A percentile compares a stretch with the other conserved stretches of the same genome.
These are phyloP conservation scores for Morpho deidamia DNA, from an alignment of 2,888 invertebrate species.

Conservation along the genomic window DNA sequence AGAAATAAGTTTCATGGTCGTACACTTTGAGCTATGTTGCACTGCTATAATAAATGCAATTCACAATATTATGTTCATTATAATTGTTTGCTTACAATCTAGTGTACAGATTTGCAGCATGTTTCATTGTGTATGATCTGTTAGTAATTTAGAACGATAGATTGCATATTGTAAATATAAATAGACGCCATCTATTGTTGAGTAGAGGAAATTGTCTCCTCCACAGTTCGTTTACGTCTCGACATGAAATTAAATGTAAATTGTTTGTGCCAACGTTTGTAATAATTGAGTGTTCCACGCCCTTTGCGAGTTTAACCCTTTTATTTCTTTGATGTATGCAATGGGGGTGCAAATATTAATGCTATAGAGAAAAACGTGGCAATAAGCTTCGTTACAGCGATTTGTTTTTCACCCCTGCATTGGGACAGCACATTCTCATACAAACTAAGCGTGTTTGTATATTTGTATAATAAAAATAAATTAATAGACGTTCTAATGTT, in stretches of 20 bases:
- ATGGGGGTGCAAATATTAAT: conserved; percentile 71
- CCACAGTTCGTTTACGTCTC: conserved; percentile 29
- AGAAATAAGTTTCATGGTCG: conserved; percentile 50
- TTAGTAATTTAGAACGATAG: conserved; percentile 42
- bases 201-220: conserved; percentile 48
- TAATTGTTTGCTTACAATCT: conserved; percentile 19
- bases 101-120: conserved; percentile 33
- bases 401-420: conserved; percentile 60
- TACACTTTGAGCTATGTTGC: conserved; percentile 47
- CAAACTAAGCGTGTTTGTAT: conserved; percentile 63
- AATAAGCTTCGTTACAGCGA: conserved; percentile 68
- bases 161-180: conserved; percentile 50
- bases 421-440: conserved; percentile 54
- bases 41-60: conserved; percentile 28
- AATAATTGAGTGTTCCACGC: conserved; percentile 69
- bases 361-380: conserved; percentile 59
- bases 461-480: conserved; percentile 52
- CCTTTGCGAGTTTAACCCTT: conserved; percentile 68
- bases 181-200: conserved; percentile 67
- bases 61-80: conserved; percentile 28
- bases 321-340: conserved; percentile 74
- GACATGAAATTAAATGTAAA: conserved; percentile 57
- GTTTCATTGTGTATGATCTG: conserved; percentile 50
- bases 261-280: conserved; percentile 74
- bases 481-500: conserved; percentile 56